Percentiles rank a stretch among this genome's conserved stretches.
These are phyloP conservation scores for Hirudinaria manillensis DNA, from an alignment of 2,888 invertebrate species.

Conservation along the genomic window DNA sequence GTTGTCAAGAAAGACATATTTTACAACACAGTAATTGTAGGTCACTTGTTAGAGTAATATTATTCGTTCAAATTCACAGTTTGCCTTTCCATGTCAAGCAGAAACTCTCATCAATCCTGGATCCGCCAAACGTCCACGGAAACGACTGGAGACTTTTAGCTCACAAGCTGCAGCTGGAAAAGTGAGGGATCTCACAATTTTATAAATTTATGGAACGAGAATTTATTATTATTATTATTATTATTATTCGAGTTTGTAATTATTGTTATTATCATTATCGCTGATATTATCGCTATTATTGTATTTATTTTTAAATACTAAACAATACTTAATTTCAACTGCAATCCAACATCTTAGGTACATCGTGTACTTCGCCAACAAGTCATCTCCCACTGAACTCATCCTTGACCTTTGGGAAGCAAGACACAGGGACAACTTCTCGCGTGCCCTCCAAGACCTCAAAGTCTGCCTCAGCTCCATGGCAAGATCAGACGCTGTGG, in stretches of 20 bases:
- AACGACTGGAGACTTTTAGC: constrained; percentile 94
- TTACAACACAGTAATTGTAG: too few species aligned
- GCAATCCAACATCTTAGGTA: constrained; percentile 60
- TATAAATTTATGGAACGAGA: not conserved
- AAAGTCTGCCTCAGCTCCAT: not conserved
- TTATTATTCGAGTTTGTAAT: too few species aligned
- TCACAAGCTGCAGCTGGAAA: constrained; percentile 78
- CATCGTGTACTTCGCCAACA: constrained; percentile 91
- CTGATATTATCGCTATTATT: too few species aligned
- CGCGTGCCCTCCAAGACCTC: constrained; percentile 59
- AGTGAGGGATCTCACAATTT: constrained; percentile 56
- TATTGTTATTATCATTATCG: too few species aligned
- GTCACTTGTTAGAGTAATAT: too few species aligned
- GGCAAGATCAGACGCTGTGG: not conserved
- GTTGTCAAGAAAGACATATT: too few species aligned
- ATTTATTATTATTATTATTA: too few species aligned
- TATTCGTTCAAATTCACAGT: constrained; percentile 23
- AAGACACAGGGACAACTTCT: constrained; percentile 73
- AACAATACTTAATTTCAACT: too few species aligned
- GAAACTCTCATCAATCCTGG: constrained; percentile 74
- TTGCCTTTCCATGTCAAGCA: constrained; percentile 51
- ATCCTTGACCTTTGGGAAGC: constrained; percentile 92
- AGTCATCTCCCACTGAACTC: constrained; percentile 89
- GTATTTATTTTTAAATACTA: too few species aligned
- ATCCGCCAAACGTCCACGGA: constrained; percentile 78